Evolutionary conservation across 2,888 invertebrate genomes (phyloP).

Genomic region (Drosophila infuscata): DNA sequence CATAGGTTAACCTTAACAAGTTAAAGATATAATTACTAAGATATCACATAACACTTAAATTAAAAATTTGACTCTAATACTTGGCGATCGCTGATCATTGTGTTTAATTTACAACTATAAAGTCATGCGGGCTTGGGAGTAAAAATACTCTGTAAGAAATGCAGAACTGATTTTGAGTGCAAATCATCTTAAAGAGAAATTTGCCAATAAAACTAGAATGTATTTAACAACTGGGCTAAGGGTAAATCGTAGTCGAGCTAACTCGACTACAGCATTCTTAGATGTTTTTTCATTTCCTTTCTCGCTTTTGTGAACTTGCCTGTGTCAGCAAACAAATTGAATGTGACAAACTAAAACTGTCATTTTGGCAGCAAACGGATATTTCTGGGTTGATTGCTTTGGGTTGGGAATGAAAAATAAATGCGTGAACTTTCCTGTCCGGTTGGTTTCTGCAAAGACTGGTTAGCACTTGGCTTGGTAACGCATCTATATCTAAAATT

Average conservation of each 20-base stretch:
- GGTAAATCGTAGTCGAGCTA: too few relatives aligned
- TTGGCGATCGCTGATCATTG: too few relatives aligned
- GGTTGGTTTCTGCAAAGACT: not conserved
- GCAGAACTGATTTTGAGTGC: too few relatives aligned
- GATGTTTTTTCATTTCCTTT: not conserved
- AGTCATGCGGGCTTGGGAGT: too few relatives aligned
- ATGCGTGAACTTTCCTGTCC: not conserved
- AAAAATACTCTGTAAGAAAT: too few relatives aligned
- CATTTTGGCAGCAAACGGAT: constrained; percentile 4
- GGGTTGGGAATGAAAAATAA: constrained; percentile 6
- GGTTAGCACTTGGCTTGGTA: not conserved
- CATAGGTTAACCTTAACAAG: not conserved
- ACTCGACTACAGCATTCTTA: too few relatives aligned
- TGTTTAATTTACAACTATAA: too few relatives aligned
- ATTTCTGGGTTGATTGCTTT: not conserved
- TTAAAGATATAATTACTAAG: not conserved
- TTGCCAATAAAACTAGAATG: too few relatives aligned
- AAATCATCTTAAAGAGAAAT: too few relatives aligned
- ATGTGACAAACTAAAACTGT: not conserved
- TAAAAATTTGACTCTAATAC: too few relatives aligned
- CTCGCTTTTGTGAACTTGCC: not conserved
- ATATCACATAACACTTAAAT: too few relatives aligned
- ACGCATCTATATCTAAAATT: constrained; percentile 22
- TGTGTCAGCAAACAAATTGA: not conserved
- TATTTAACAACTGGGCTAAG: too few relatives aligned